Evolutionary conservation across 2,113 vertebrate species (phyloP), one percentile per base, ranked within the genome.

Genomic region (Pheucticus melanocephalus): DNA sequence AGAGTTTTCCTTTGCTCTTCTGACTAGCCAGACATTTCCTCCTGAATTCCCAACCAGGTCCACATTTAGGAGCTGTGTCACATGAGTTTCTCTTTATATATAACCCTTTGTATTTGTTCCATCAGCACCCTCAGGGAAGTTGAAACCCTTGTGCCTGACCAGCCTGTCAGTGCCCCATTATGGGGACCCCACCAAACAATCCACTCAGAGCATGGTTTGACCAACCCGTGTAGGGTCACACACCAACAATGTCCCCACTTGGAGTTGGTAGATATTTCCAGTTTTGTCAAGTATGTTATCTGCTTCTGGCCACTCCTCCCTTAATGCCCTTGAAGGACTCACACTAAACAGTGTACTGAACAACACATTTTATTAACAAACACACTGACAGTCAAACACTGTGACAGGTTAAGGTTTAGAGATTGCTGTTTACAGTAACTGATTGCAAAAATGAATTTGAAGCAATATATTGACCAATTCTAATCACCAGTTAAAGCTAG

Each of bases 351-450:
- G 19, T 40, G 42, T 63, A n/a, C 6, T 10, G 35, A 71, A 12
- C 25, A 71, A 9, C 8, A 40, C 16, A 22, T 3, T 63, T 63
- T 12, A 31, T 72, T 48, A 27, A 40, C 35, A 64, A 80, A 37
- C 14, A 64, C 13, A 31, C 3, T 33, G 40, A 25, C 4, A 48
- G 31, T 23, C 0, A 0, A 72, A 42, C 42, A 19, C 35, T 31
- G 20, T 35, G 66, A 42, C 5, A 19, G 17, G 50, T 56, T 64
- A 57, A 80, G 31, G 11, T 56, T 64, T 42, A 72, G 24, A 56
- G 31, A 48, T 56, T 71, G 21, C 42, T 64, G 7, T 21, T 64
- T 42, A 48, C 10, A 42, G 21, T 15, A 56, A 35, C 57, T 31
- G 25, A 53, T 23, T 45, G 30, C 40, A 54, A 63, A 79, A 63